Conservation (phyloP, 2,888 invertebrate genomes). For the Polymixis lichenea region DNA sequence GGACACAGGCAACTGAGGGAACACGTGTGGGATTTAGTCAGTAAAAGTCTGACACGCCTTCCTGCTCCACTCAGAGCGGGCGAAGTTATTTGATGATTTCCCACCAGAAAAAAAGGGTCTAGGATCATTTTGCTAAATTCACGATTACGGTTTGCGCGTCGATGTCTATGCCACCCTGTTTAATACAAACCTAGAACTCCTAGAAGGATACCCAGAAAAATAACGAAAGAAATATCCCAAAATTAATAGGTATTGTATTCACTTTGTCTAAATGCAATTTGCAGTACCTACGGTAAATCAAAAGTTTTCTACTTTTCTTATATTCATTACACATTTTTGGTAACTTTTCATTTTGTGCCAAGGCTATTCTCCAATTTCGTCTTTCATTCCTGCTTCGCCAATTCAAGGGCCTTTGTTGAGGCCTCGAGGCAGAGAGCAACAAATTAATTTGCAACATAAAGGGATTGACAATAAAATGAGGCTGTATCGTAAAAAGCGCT, state of each 20-base stretch:
- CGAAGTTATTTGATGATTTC: no score
- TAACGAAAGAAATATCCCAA: not conserved
- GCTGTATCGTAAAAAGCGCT: constrained; percentile 56
- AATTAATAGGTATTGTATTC: no score
- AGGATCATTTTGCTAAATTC: no score
- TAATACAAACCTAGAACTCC: no score
- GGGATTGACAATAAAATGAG: constrained; percentile 57
- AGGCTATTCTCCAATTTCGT: constrained; percentile 24
- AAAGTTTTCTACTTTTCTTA: not conserved
- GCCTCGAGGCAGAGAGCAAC: constrained; percentile 23
- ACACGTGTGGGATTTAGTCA: no score
- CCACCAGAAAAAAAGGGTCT: no score
- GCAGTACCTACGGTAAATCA: not conserved
- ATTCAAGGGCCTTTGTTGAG: constrained; percentile 43
- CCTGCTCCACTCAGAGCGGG: no score
- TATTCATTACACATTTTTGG: not conserved
- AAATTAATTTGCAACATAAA: constrained; percentile 66
- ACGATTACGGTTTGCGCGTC: no score
- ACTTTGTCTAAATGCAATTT: not conserved
- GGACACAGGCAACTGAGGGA: no score
- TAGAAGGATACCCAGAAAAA: not conserved
- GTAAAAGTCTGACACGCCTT: no score
- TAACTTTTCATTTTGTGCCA: constrained; percentile 4
- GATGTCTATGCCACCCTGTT: no score
- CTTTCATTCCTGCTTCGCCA: constrained; percentile 36